Conservation (phyloP, 2,113 vertebrate species). For the Periophthalmodon schlosseri region DNA sequence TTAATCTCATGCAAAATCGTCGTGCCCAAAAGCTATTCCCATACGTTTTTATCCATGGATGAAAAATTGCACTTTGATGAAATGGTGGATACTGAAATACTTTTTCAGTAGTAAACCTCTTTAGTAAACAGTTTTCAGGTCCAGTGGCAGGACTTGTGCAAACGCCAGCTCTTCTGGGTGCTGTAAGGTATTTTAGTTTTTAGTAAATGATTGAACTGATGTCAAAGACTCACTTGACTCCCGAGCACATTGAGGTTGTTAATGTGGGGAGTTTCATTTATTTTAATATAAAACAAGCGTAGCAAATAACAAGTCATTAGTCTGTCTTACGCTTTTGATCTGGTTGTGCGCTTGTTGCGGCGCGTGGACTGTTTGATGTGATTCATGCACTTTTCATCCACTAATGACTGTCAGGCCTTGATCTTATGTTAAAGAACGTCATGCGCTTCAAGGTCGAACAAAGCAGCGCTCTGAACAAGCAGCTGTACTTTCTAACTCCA, state of each 20-base stretch:
- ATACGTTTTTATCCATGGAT: neutral
- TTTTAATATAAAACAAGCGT: constrained; percentile 17
- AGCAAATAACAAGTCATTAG: constrained; percentile 15
- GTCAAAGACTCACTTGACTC: neutral
- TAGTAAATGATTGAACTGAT: constrained; percentile 23
- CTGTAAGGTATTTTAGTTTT: neutral
- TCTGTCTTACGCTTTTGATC: constrained; percentile 21
- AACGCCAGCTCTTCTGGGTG: neutral
- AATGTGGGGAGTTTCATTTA: constrained; percentile 1
- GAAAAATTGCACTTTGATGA: constrained; percentile 1
- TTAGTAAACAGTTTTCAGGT: constrained; percentile 7
- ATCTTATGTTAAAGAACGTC: constrained; percentile 10
- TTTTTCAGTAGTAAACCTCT: neutral
- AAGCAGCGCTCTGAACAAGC: neutral
- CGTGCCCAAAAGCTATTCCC: neutral
- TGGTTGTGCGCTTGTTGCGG: constrained; percentile 6
- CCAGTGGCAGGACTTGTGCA: neutral
- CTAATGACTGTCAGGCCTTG: neutral
- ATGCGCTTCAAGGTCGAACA: neutral
- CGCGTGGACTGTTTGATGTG: neutral
- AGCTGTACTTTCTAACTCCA: neutral
- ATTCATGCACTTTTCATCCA: constrained; percentile 13
- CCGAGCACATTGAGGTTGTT: neutral
- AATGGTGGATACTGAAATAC: neutral
- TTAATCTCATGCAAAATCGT: no score